These are phyloP conservation scores for Calliphora vomitoria DNA, from an alignment of 2,888 invertebrate genomes.

Conservation along the genomic window DNA sequence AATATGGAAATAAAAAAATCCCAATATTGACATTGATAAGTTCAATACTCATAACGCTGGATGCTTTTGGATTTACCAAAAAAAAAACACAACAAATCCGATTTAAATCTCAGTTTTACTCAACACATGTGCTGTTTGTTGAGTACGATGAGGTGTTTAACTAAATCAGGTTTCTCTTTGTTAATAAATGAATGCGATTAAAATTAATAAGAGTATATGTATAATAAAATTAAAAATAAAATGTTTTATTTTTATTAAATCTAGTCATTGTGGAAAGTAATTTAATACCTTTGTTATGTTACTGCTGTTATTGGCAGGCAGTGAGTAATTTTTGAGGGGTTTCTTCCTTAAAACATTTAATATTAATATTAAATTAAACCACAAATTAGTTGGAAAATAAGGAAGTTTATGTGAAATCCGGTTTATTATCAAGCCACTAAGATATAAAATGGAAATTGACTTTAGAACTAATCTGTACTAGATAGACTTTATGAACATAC, in stretches of 20 bases:
- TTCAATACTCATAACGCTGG: slow-evolving; percentile 44
- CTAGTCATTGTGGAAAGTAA: no score
- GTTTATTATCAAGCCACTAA: not conserved
- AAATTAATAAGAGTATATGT: no score
- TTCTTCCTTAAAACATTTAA: no score
- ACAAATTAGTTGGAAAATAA: not conserved
- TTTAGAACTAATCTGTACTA: no score
- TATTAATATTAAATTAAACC: no score
- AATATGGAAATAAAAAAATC: slow-evolving; percentile 30
- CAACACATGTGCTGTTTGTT: not conserved
- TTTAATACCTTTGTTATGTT: not conserved
- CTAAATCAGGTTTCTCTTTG: no score
- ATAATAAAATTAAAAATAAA: no score
- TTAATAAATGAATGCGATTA: no score
- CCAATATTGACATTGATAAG: slow-evolving; percentile 66
- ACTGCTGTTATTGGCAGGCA: not conserved
- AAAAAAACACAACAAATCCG: not conserved
- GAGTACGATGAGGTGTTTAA: no score
- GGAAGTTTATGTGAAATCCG: slow-evolving; percentile 8
- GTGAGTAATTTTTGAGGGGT: not conserved
- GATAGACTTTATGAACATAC: no score
- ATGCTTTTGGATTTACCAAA: slow-evolving; percentile 39
- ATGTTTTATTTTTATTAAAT: no score
- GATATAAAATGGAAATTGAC: no score
- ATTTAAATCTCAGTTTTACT: not conserved